Base-by-base conservation (phyloP, 1,140 invertebrate genomes). In the Diprion similis region DNA sequence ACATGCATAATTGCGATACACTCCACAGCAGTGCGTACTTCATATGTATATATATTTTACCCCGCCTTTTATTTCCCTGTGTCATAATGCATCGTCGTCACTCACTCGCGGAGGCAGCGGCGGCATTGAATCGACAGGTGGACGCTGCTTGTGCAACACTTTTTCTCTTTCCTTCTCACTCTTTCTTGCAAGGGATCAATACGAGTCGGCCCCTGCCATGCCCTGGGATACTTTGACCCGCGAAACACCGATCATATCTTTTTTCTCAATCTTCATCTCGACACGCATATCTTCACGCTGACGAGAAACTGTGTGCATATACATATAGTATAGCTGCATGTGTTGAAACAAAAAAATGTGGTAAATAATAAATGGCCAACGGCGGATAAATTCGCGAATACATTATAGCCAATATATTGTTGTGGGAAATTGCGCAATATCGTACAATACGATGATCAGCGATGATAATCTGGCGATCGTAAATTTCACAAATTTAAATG, bases 181-280 rank as follows among this genome's bases (percentile, higher is more conserved):
- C 51, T 59, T 59, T 59, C n/a, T 15, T 59, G 51, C 24, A 37
- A 59, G n/a, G 51, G 51, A 59, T 59, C 51, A 15, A 59, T 13
- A 59, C 51, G 51, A 59, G 51, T 17, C 8, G 51, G 51, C n/a
- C 51, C 11, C 51, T 13, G 51, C 51, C n/a, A 15, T 59, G 51
- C 51, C 51, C 51, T 59, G 51, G 11, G 51, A 59, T 59, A 59
- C n/a, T 59, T 59, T 59, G 51, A 59, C 51, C 51, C 51, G 51
- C n/a, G 11, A 17, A 59, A 59, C 51, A 59, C 51, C 51, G 51
- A 15, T 59, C 51, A 59, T 59, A 15, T 17, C 51, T 17, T 17
- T 59, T 59, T 15, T 59, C 51, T 13, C 51, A 59, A 59, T 59
- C 51, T 15, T 10, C 51, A 9, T 59, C 51, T 59, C 11, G 3